Conservation (phyloP, 1,140 invertebrate genomes). For the Atta colombica region DNA sequence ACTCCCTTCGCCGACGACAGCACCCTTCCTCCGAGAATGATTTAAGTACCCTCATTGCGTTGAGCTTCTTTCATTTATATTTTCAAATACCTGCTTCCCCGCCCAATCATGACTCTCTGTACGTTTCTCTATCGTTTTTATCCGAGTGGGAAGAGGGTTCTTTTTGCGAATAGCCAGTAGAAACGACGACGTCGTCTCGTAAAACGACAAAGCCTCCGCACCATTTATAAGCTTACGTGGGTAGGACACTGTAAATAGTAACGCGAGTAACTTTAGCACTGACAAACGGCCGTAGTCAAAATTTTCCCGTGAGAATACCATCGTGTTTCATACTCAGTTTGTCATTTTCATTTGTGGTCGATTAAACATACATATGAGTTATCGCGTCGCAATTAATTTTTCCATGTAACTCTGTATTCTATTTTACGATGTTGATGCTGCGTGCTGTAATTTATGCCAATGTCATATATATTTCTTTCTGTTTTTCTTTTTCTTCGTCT, state of each 20-base stretch:
- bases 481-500: neutral
- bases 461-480: neutral
- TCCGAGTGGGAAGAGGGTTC: neutral
- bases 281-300: conserved; percentile 10
- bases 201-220: conserved; percentile 20
- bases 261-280: conserved; percentile 1
- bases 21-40: neutral
- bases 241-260: conserved; percentile 44
- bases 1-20: neutral
- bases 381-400: neutral
- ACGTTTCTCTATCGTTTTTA: neutral
- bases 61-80: conserved; percentile 52
- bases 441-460: neutral
- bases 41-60: conserved; percentile 46
- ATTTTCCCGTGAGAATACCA: neutral
- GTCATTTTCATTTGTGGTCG: neutral
- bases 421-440: neutral
- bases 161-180: neutral
- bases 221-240: conserved; percentile 28
- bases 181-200: conserved; percentile 14
- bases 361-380: neutral
- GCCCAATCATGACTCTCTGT: neutral
- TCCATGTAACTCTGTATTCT: neutral
- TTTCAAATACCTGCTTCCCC: conserved; percentile 45
- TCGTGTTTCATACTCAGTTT: neutral